phyloP scores from a whole-genome alignment of 2,113 vertebrate genomes.

The Oreocharis arfaki region DNA sequence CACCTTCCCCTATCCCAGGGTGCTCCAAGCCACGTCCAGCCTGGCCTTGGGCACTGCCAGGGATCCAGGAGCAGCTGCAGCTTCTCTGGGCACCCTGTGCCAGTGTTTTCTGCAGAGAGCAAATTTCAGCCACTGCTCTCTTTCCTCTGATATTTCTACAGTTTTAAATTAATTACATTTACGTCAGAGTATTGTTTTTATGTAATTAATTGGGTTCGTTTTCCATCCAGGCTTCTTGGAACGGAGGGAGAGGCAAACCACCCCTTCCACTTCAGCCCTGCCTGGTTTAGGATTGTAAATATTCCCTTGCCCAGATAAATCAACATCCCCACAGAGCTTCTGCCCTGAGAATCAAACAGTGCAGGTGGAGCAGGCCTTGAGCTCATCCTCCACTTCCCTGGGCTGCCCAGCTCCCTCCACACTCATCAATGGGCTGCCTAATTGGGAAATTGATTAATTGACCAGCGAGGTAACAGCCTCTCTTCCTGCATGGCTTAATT shows the following conservation, averaged over 20 bases:
- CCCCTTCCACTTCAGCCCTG: not conserved
- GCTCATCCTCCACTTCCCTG: not conserved
- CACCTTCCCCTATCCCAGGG: accelerated
- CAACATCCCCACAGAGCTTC: accelerated
- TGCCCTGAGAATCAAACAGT: not conserved
- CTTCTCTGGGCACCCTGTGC: not conserved
- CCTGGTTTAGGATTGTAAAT: accelerated
- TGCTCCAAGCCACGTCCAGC: accelerated
- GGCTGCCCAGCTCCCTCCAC: not conserved
- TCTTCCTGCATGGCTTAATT: not conserved
- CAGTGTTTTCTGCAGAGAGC: not conserved
- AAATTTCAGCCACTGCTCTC: not conserved
- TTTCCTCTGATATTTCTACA: not conserved
- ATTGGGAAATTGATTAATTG: constrained; percentile 35
- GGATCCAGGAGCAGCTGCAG: not conserved
- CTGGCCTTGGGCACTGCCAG: not conserved
- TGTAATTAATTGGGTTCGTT: not conserved
- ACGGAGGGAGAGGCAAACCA: not conserved
- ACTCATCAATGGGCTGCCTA: not conserved
- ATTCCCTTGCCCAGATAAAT: not conserved
- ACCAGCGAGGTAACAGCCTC: not conserved
- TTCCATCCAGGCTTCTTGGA: not conserved
- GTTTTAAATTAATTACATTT: not conserved
- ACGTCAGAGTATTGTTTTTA: not conserved
- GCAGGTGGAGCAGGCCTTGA: not conserved